Conservation (phyloP, 2,888 invertebrate genomes). For the Gisinianus flammeolus region DNA sequence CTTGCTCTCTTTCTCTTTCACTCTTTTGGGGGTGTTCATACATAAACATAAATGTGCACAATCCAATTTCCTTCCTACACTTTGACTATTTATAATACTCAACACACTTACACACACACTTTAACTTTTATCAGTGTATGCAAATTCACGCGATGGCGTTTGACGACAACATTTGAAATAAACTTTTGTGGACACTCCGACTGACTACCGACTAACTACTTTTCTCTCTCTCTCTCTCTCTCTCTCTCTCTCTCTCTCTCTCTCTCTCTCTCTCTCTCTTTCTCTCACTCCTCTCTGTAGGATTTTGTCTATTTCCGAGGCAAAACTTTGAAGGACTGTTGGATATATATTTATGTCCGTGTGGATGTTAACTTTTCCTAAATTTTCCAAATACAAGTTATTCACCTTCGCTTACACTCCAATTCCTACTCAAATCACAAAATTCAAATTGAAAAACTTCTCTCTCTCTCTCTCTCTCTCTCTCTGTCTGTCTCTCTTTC, state of each 20-base stretch:
- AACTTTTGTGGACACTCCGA: neutral
- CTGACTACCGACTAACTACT: neutral
- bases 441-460: no score
- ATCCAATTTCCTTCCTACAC: neutral
- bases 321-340: no score
- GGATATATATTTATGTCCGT: no score
- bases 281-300: neutral
- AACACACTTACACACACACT: neutral
- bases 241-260: constrained; percentile 1
- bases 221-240: neutral
- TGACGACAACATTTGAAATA: neutral
- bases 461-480: no score
- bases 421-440: no score
- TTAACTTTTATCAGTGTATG: neutral
- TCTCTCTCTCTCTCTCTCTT: constrained; percentile 5
- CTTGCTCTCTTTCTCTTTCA: no score
- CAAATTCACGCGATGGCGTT: neutral
- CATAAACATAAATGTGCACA: neutral
- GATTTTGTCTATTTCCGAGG: neutral
- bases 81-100: neutral
- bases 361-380: no score
- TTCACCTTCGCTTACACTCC: no score
- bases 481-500: no score
- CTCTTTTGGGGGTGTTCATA: no score
- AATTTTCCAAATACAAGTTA: no score